Evolutionary conservation across 1,140 invertebrate species (phyloP).

Genomic region (Calephelis virginiensis): DNA sequence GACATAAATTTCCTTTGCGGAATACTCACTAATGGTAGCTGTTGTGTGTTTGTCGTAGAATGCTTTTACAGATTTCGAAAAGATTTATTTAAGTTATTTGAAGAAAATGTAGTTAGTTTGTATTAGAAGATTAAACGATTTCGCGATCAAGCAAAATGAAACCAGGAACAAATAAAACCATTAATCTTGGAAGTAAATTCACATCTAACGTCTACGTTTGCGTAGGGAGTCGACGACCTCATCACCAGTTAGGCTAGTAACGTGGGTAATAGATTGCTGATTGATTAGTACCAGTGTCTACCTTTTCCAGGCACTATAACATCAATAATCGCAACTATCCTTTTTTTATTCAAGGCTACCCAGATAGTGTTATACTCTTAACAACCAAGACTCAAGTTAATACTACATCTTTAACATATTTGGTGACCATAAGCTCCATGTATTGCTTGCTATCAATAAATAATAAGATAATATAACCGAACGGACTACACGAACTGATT

Average conservation of each 20-base stretch:
- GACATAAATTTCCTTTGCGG: slow-evolving; percentile 64
- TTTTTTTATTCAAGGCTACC: no score
- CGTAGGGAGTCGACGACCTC: neutral
- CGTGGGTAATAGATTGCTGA: neutral
- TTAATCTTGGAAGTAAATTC: slow-evolving; percentile 1
- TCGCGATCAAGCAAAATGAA: slow-evolving; percentile 5
- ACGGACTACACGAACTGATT: no score
- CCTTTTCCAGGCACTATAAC: no score
- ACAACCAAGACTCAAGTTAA: no score
- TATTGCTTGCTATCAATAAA: no score
- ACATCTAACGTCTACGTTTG: neutral
- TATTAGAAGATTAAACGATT: slow-evolving; percentile 8
- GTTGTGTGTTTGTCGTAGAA: slow-evolving; percentile 38
- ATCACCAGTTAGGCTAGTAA: neutral
- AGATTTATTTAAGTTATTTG: slow-evolving; percentile 17
- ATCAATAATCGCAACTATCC: no score
- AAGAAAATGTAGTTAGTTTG: slow-evolving; percentile 10
- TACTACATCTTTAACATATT: no score
- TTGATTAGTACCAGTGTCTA: no score
- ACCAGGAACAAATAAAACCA: slow-evolving; percentile 4
- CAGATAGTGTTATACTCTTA: no score
- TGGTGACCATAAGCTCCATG: no score
- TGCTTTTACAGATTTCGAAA: slow-evolving; percentile 37
- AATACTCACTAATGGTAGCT: slow-evolving; percentile 65
- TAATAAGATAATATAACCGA: no score